These are phyloP conservation scores for Ochotona princeps DNA, from an alignment of 2,113 vertebrate genomes.

Conservation along the genomic window DNA sequence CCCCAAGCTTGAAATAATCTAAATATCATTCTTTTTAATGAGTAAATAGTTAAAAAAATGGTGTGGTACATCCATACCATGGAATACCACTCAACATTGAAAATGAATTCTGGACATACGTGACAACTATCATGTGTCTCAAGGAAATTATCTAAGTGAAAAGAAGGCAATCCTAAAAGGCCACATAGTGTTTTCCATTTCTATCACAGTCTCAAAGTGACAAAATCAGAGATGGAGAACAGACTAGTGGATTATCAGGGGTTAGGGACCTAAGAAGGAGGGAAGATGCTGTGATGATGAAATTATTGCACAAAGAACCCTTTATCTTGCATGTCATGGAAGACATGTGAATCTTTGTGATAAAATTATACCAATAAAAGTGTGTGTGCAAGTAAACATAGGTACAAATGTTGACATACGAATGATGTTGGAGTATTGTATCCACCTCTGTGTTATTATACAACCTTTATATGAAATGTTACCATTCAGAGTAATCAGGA, in stretches of 20 bases:
- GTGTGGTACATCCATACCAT: not conserved
- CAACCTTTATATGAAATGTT: not conserved
- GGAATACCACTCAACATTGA: not conserved
- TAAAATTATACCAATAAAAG: not conserved
- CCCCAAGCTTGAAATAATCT: slow-evolving; percentile 13
- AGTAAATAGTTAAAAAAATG: not conserved
- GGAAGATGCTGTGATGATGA: not conserved
- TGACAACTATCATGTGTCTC: not conserved
- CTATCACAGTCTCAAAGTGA: not conserved
- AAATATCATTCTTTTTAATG: not conserved
- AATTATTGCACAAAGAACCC: not conserved
- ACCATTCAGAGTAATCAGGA: not conserved
- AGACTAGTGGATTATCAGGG: not conserved
- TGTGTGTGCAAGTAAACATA: no score
- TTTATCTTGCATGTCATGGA: not conserved
- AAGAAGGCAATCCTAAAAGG: not conserved
- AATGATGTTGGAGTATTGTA: not conserved
- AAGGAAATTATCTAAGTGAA: not conserved
- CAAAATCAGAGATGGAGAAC: not conserved
- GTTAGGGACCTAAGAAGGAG: not conserved
- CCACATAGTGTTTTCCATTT: not conserved
- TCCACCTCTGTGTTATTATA: not conserved
- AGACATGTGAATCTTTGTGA: not conserved
- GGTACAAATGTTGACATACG: not conserved
- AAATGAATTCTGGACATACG: not conserved